Conservation (phyloP, 2,113 vertebrate genomes). For the Plestiodon gilberti region DNA sequence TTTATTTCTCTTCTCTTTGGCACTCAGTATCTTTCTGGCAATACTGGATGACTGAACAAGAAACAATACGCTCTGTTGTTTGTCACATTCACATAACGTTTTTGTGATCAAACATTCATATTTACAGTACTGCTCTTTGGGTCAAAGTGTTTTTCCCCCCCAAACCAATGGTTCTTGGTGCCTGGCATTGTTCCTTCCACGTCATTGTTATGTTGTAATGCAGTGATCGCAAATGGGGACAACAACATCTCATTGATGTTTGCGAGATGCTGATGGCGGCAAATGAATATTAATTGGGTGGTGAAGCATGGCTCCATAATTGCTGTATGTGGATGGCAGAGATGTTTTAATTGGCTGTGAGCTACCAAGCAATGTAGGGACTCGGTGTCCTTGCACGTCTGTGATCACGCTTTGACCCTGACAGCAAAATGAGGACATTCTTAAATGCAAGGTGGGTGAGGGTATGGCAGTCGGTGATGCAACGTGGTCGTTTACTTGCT, state of each 20-base stretch:
- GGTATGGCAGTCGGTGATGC: neutral
- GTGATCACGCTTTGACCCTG: neutral
- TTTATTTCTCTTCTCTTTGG: neutral
- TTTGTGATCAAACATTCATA: neutral
- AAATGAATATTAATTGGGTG: slow-evolving; percentile 65
- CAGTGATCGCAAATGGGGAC: slow-evolving; percentile 48
- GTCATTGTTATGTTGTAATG: slow-evolving; percentile 27
- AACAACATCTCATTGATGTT: slow-evolving; percentile 56
- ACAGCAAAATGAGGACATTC: neutral
- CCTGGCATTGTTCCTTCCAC: neutral
- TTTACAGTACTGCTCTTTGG: slow-evolving; percentile 21
- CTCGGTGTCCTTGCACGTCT: slow-evolving; percentile 20
- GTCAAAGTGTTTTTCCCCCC: neutral
- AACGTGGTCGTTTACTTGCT: neutral
- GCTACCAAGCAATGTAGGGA: neutral
- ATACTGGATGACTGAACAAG: neutral
- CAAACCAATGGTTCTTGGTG: slow-evolving; percentile 2
- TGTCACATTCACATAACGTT: neutral
- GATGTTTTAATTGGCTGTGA: slow-evolving; percentile 47
- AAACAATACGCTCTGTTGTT: slow-evolving; percentile 5
- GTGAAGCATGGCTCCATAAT: slow-evolving; percentile 69
- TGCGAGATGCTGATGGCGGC: slow-evolving; percentile 58
- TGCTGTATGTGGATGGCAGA: slow-evolving; percentile 41
- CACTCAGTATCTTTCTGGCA: neutral
- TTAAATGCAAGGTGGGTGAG: neutral